phyloP scores from a whole-genome alignment of 37 sponge, comb jelly and placozoan genomes.

The Oscarella lobularis region DNA sequence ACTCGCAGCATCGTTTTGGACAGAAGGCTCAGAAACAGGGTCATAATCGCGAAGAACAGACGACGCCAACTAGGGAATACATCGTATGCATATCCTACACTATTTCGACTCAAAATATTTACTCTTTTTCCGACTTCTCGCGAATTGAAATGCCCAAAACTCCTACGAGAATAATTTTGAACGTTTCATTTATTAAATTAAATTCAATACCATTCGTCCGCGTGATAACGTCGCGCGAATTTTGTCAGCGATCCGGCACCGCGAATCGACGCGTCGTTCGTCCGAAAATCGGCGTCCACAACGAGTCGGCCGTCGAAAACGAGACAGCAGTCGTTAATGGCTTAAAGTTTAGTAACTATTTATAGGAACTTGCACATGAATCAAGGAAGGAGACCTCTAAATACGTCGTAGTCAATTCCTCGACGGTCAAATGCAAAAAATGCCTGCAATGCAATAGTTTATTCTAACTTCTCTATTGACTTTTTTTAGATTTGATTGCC shows the following conservation, averaged over 20 bases:
- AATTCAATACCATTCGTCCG: conserved; percentile 45
- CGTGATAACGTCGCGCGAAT: conserved; percentile 66
- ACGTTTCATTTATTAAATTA: not conserved
- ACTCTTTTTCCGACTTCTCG: conserved; percentile 19
- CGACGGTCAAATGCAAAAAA: conserved; percentile 44
- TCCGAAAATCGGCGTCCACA: conserved; percentile 48
- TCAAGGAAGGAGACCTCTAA: conserved; percentile 28
- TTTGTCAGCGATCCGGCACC: conserved; percentile 94
- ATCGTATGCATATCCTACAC: too few species aligned
- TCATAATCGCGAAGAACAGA: conserved; percentile 16
- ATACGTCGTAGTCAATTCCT: conserved; percentile 43
- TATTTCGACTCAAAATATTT: not conserved
- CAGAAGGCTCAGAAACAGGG: conserved; percentile 8
- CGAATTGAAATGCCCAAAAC: conserved; percentile 13
- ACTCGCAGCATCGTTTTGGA: too few species aligned
- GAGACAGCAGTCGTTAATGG: conserved; percentile 86
- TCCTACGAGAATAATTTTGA: not conserved
- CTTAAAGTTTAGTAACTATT: conserved; percentile 13
- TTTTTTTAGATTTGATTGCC: not conserved
- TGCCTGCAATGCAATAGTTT: conserved; percentile 6
- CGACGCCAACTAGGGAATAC: conserved; percentile 6
- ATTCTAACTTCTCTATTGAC: not conserved
- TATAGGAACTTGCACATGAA: not conserved
- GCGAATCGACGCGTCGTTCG: conserved; percentile 77
- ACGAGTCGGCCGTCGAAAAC: conserved; percentile 89